Evolutionary conservation across 2,888 invertebrate genomes (phyloP), one percentile per base, ranked within the genome.

Genomic region (Gasteruption jaculator): DNA sequence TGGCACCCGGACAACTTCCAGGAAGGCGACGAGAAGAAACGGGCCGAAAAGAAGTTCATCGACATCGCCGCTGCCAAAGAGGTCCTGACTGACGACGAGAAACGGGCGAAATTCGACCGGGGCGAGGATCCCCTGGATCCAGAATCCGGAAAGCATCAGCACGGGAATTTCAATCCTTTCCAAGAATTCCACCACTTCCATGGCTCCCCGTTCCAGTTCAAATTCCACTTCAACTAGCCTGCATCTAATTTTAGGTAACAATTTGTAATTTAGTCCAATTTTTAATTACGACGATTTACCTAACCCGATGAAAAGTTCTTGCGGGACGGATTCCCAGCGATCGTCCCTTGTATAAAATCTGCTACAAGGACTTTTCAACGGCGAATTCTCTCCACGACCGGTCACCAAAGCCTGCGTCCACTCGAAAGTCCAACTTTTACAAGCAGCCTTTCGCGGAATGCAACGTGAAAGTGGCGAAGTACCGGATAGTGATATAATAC

Each of bases 11-110:
- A 99, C 73, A 93, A 89, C 73, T 96, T 85, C 72, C 80, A 79
- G 38, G 78, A 79, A 35, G 86, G 83, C 8, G 87, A 89, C 48
- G 91, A 92, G 68, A 96, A 96, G 75, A 90, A 93, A 65, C 76
- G 84, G 36, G 99, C 99, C 0, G 91, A 99, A 73, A 94, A 94
- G 73, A 94, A 88, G 74, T 99, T 99, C 70, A 95, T 99, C 49
- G 97, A 99, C 71, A 87, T 99, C 61, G 99, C 97, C 3, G 92
- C 96, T 26, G 99, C 99, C 38, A 99, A 99, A 73, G 99, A 99
- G 78, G 95, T 94, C 58, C 73, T 88, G 21, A 87, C 88, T 27
- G 85, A 88, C 77, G 79, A 87, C 49, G 96, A 97, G 68, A 99
- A 96, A 75, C 79, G 97, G 46, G 81, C 85, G 46, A 88, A 88